Evolutionary conservation across 1,140 invertebrate genomes (phyloP), one percentile per base, ranked within the genome.

Genomic region (Neodiprion lecontei): DNA sequence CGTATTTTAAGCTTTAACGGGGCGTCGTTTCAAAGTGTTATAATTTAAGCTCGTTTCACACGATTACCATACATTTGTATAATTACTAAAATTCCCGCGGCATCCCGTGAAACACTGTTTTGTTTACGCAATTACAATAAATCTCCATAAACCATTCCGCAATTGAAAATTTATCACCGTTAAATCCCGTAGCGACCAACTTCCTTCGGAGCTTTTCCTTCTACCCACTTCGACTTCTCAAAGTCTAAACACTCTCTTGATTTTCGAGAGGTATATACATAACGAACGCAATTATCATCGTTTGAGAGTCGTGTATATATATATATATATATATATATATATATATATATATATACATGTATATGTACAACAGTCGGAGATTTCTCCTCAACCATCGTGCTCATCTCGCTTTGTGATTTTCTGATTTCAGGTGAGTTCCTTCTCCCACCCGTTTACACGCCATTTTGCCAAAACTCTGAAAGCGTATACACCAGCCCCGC

Each of bases 51-150:
- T 40, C 28, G 28, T 40, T 40, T 40, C 53, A 61, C 53, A 61
- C 53, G 53, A 61, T 61, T 61, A 61, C 53, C 53, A 61, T 61
- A 61, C 7, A 61, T 61, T 61, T 61, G 53, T 61, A 61, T 61
- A 8, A 61, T 61, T 61, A 61, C 53, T 61, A 1, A 11, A 61
- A 61, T 61, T 61, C n/a, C 53, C 1, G n/a, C 53, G 11, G 7
- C 53, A 11, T 61, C 8, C 53, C 1, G 1, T 8, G 11, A n/a
- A 11, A 11, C n/a, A 61, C 53, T 61, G 53, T 61, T 61, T 61
- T 61, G 11, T 61, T 12, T 61, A 61, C 53, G 7, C 1, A 61
- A 61, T 61, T 61, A 61, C 53, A 17, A 61, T 61, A 61, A 61
- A 61, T 61, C n/a, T 61, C n/a, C 53, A 61, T 61, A 61, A 4